Conservation (phyloP, 2,888 invertebrate species). For the Pimpla rufipes region DNA sequence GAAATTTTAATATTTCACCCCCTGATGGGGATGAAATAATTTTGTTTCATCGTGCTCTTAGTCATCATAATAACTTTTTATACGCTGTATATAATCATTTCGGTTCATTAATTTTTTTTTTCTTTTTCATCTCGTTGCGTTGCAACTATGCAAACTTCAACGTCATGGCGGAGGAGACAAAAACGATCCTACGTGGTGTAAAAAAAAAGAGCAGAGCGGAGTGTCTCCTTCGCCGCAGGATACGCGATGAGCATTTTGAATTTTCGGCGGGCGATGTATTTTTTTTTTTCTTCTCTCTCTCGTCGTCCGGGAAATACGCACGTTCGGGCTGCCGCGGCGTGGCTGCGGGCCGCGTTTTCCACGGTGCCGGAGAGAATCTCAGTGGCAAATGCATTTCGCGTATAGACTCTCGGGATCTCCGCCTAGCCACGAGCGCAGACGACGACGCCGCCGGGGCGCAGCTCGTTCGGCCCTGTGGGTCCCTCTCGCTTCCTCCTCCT, state of each 20-base stretch:
- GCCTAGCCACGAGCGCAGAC: constrained; percentile 52
- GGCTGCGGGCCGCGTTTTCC: constrained; percentile 8
- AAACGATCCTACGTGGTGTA: neutral
- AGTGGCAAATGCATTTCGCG: constrained; percentile 55
- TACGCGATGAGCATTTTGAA: constrained; percentile 77
- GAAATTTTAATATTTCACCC: no score
- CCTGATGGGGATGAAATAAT: no score
- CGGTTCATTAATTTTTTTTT: no score
- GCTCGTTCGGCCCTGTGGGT: constrained; percentile 63
- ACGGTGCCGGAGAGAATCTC: constrained; percentile 38
- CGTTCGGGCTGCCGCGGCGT: constrained; percentile 17
- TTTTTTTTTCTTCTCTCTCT: no score
- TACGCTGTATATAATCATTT: no score
- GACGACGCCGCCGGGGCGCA: constrained; percentile 33
- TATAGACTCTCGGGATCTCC: constrained; percentile 47
- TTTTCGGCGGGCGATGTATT: constrained; percentile 59
- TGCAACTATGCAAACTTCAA: no score
- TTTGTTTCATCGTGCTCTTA: no score
- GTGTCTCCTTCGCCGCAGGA: neutral
- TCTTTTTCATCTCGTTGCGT: no score
- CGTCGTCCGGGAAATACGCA: constrained; percentile 45
- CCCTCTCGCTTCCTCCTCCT: neutral
- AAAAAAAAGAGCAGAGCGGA: neutral
- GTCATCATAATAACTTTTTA: no score
- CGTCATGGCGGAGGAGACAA: no score